These are phyloP conservation scores for Drosophila pseudotalamancana DNA, from an alignment of 2,888 invertebrate genomes.

Conservation along the genomic window DNA sequence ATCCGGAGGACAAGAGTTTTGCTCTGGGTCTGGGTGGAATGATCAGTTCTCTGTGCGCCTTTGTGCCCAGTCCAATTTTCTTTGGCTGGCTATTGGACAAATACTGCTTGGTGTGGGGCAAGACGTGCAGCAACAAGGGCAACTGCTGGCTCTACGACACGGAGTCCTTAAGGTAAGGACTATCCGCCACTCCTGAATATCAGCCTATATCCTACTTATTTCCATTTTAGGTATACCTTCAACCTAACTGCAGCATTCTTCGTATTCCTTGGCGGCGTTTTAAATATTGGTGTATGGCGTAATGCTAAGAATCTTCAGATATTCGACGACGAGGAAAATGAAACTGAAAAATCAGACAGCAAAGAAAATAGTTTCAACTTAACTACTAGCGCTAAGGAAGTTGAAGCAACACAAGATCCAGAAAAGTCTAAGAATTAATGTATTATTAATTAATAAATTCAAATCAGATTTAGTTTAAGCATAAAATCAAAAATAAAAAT, in stretches of 20 bases:
- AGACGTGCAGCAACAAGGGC: slow-evolving; percentile 88
- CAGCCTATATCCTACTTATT: not conserved
- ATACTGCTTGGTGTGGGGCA: slow-evolving; percentile 90
- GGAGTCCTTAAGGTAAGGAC: slow-evolving; percentile 84
- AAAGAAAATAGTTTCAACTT: slow-evolving; percentile 3
- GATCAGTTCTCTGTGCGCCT: slow-evolving; percentile 87
- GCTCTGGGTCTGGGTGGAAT: slow-evolving; percentile 88
- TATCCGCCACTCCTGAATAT: not conserved
- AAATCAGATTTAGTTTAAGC: not conserved
- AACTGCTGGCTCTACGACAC: slow-evolving; percentile 91
- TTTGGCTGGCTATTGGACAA: slow-evolving; percentile 88
- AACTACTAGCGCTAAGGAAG: slow-evolving; percentile 2
- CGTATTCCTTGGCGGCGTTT: slow-evolving; percentile 86
- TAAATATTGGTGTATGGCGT: slow-evolving; percentile 88
- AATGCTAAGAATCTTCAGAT: slow-evolving; percentile 88
- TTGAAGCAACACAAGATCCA: not conserved
- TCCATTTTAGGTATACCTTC: slow-evolving; percentile 84
- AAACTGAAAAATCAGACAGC: not conserved
- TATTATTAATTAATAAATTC: not conserved
- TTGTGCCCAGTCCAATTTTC: slow-evolving; percentile 90
- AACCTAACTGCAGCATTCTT: slow-evolving; percentile 88
- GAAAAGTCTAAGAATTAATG: not conserved
- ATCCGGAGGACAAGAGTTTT: slow-evolving; percentile 88
- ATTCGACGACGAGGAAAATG: slow-evolving; percentile 86
- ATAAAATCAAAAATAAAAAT: not conserved